Percentiles rank a stretch among this genome's conserved stretches.
Evolutionary conservation across 2,797 vertebrate genomes (phyloP).

Genomic region (Nyctalus aviator): DNA sequence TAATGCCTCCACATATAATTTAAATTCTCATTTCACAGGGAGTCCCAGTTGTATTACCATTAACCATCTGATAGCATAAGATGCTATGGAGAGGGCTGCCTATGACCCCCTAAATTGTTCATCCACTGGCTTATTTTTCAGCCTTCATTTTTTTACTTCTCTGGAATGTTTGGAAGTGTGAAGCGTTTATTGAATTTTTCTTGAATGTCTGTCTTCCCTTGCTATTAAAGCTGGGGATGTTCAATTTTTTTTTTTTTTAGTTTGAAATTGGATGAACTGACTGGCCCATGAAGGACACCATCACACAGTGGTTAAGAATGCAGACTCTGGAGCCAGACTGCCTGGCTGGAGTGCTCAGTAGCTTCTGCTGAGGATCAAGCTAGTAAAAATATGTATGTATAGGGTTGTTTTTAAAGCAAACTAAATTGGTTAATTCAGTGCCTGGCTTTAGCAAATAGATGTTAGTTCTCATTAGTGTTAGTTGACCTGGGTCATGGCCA

Average conservation of each 20-base stretch:
- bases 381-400: neutral
- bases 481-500: neutral
- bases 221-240: slow-evolving; percentile 3
- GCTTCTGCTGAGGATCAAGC: neutral
- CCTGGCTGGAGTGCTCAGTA: neutral
- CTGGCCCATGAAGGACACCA: fast-evolving
- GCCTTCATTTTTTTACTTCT: neutral
- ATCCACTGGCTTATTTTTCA: neutral
- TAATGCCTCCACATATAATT: neutral
- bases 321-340: neutral
- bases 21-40: neutral
- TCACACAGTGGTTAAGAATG: neutral
- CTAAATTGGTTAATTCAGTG: neutral
- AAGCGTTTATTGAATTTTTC: neutral
- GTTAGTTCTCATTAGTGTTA: neutral
- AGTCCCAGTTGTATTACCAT: neutral
- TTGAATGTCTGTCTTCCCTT: neutral
- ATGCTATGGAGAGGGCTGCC: neutral
- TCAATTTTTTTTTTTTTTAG: neutral
- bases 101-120: neutral
- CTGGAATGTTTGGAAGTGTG: neutral
- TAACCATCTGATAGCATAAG: neutral
- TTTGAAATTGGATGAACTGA: neutral
- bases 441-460: neutral
- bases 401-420: neutral